Conservation (phyloP, 2,888 invertebrate species). For the Rapana venosa region DNA sequence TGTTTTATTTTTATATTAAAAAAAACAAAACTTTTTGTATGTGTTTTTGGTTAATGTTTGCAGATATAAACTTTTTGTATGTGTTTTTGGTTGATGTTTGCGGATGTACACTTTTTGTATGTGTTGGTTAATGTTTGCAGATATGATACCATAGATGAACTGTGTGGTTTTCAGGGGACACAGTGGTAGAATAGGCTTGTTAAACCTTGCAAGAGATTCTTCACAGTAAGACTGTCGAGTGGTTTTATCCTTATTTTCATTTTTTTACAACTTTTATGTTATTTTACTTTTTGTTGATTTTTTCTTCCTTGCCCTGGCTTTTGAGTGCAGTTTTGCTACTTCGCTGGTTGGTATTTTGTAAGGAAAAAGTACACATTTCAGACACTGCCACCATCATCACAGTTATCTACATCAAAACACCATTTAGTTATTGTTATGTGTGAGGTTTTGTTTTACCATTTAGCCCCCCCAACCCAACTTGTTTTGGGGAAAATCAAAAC, state of each 20-base stretch:
- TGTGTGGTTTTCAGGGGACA: constrained; percentile 74
- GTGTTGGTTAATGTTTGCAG: background rate
- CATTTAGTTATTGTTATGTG: too few species aligned
- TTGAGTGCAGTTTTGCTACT: background rate
- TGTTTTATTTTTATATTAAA: background rate
- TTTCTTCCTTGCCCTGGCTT: background rate
- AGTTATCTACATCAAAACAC: too few species aligned
- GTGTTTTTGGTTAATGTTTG: too few species aligned
- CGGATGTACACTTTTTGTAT: too few species aligned
- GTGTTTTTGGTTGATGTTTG: too few species aligned
- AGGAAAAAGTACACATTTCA: too few species aligned
- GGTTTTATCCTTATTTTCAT: background rate
- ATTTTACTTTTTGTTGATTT: background rate
- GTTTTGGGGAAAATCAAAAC: too few species aligned
- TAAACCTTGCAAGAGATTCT: constrained; percentile 52
- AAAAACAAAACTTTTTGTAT: too few species aligned
- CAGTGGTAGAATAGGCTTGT: constrained; percentile 73
- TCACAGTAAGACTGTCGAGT: constrained; percentile 30
- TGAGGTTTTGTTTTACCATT: too few species aligned
- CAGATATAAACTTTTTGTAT: background rate
- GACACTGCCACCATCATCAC: too few species aligned
- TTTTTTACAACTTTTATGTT: background rate
- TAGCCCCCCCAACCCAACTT: too few species aligned
- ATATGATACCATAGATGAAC: background rate
- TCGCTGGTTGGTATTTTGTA: too few species aligned